Evolutionary conservation across 2,888 invertebrate genomes (phyloP), one percentile per base, ranked within the genome.

Genomic region (Subacronicta megacephala): DNA sequence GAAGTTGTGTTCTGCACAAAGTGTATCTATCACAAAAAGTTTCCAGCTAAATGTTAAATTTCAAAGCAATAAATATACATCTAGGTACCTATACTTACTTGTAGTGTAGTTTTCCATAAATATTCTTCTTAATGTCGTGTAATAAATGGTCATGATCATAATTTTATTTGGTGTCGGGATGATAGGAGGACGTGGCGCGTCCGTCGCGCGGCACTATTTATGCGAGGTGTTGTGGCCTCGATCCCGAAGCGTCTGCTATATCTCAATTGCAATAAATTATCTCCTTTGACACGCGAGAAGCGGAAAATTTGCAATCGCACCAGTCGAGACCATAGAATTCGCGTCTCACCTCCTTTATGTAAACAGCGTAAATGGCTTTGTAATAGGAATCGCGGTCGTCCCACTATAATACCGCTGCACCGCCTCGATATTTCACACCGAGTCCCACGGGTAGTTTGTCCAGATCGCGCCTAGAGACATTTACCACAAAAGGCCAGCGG

Each of bases 251-350:
- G 87, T 83, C 82, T 84, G 83, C 85, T 86, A 83, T 88, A 90
- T 92, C 90, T 90, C 89, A 88, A 89, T 92, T 87, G 89, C 87
- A 87, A 91, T 92, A 91, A 90, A 90, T 92, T 87, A 89, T 87
- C 81, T 86, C 84, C 85, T 90, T 90, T 90, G 91, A 90, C 90
- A 87, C 84, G 86, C 87, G 86, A 87, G 89, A 85, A 88, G 88
- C 86, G 87, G 89, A 90, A 90, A 90, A 92, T 91, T 90, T 89
- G 89, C 91, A 88, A 91, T 90, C 81, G 84, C 83, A 80, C 81
- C 84, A 84, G 84, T 79, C 78, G 75, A 75, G 77, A 80, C 77
- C 76, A 75, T 75, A 78, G 80, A 72, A 82, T 84, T 85, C 83
- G 80, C 78, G 82, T 80, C 83, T 85, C 85, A 85, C 83, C 79